Evolutionary conservation across 2,888 invertebrate species (phyloP), one percentile per base, ranked within the genome.

Genomic region (Mimas tiliae): DNA sequence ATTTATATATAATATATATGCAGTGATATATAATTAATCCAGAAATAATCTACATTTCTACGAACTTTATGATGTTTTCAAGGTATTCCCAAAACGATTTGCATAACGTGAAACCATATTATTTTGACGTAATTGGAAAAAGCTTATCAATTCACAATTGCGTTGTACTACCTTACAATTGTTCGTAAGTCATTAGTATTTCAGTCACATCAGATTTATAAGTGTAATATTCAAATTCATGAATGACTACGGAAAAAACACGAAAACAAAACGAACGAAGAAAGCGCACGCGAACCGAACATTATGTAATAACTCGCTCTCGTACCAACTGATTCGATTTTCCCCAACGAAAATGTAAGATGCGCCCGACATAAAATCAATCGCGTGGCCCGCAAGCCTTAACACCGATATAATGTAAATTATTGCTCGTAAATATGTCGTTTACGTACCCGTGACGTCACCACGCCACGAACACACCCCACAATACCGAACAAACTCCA

Each of bases 361-460:
- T 86, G 88, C 86, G 85, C 85, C 91, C 87, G 91, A 90, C 91
- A 85, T 88, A 91, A 90, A 93, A 93, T 93, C 93, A 93, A 93
- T 93, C 92, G 91, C 85, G 83, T 79, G 82, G 88, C 93, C 92
- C 92, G 93, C 93, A 88, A 93, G 83, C 85, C 88, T 88, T 87
- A 87, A 90, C 91, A 90, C 90, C 90, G 86, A 88, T 90, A 91
- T 90, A 90, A 91, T 90, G 91, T 92, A 92, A 92, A 93, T 93
- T 91, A 93, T 92, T 87, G 86, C 91, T 91, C 90, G 90, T 93
- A 92, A 93, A 93, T 89, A 88, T 92, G 92, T 92, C 93, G 91
- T 93, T 91, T 90, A 89, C 89, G 88, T 90, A 86, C 87, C 84
- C 84, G 90, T 92, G 93, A 93, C 93, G 92, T 93, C 91, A 92